Conservation (phyloP, 2,797 vertebrate genomes). For the Fistularia tabacaria region DNA sequence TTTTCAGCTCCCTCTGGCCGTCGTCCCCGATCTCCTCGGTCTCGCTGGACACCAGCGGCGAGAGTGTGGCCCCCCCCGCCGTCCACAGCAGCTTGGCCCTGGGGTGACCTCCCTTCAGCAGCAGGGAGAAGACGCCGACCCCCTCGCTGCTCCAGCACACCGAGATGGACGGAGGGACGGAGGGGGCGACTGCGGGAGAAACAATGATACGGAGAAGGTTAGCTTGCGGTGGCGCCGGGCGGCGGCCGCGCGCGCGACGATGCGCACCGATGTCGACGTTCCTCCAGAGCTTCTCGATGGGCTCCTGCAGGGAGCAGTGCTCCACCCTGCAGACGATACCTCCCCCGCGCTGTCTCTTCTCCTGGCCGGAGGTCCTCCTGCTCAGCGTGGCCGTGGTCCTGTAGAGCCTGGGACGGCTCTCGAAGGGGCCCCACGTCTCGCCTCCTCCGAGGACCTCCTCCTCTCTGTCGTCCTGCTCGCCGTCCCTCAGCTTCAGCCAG, state of each 20-base stretch:
- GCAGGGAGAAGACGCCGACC: constrained; percentile 72
- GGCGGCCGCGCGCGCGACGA: not conserved
- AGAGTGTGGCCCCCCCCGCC: constrained; percentile 64
- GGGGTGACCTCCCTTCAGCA: constrained; percentile 67
- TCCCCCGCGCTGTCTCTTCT: constrained; percentile 42
- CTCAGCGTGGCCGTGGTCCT: constrained; percentile 62
- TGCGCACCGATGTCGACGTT: constrained; percentile 52
- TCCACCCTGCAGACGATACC: constrained; percentile 70
- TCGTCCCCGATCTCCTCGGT: constrained; percentile 66
- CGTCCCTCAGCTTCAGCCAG: constrained; percentile 67
- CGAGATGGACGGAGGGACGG: constrained; percentile 67
- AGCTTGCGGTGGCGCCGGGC: too few species aligned
- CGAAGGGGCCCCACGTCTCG: constrained; percentile 74
- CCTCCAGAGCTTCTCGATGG: constrained; percentile 71
- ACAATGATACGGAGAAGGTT: too few species aligned
- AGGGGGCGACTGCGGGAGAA: constrained; percentile 58
- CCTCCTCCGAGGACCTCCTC: constrained; percentile 60
- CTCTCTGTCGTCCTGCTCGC: constrained; percentile 62
- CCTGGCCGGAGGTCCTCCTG: constrained; percentile 22
- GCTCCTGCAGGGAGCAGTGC: constrained; percentile 70
- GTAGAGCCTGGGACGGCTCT: constrained; percentile 58
- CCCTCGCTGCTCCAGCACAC: constrained; percentile 79
- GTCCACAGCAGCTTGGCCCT: constrained; percentile 67
- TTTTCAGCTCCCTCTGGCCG: constrained; percentile 65
- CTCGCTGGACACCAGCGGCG: constrained; percentile 65